Base-by-base conservation (phyloP, 2,113 vertebrate species). In the Ctenomys sociabilis region DNA sequence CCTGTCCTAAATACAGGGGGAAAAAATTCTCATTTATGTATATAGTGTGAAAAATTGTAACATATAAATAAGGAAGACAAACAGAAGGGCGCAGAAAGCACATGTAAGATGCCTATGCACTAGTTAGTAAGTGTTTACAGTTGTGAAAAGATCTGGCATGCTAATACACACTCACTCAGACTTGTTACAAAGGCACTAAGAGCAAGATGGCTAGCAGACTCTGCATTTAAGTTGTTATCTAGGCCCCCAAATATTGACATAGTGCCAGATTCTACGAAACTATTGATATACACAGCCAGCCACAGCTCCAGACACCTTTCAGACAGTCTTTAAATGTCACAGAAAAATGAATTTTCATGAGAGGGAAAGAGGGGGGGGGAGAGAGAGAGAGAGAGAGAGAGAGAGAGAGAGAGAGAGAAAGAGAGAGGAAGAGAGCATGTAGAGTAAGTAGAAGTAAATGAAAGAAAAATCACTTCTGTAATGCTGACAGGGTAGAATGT, bases 331-430 rank as follows among this genome's bases (percentile, higher is more conserved):
- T 99, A 99, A 99, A 99, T 99, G 99, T 99, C 98, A 98, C 98
- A 98, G 97, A 98, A 98, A 98, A 99, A 99, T 99, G 98, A 99
- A 99, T 99, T 99, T 99, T 99, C 98, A 99, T 99, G 98, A 99
- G 98, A 98, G 88, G 95, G 73, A 97, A 82, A 97, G 80, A 97
- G 63, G 85, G 96, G 95, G 90, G 92, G 22, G 49, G 82, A 93
- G 26, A 78, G 73, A 16, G 11, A 77, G 87, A 94, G 22, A 80
- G 45, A 80, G 90, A 91, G 86, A 96, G 66, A 94, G 83, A 94
- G 64, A 2, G 87, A 96, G 90, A 95, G 84, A 96, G 87, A 91
- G 54, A 2, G 89, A 94, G 83, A 92, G 73, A 1, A 85, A 96
- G 83, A 95, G 72, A 97, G 78, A 95, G 82, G n/a, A 95, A 93